Evolutionary conservation across 2,797 vertebrate genomes (phyloP), one percentile per base, ranked within the genome.

Genomic region (Pipistrellus nathusii): DNA sequence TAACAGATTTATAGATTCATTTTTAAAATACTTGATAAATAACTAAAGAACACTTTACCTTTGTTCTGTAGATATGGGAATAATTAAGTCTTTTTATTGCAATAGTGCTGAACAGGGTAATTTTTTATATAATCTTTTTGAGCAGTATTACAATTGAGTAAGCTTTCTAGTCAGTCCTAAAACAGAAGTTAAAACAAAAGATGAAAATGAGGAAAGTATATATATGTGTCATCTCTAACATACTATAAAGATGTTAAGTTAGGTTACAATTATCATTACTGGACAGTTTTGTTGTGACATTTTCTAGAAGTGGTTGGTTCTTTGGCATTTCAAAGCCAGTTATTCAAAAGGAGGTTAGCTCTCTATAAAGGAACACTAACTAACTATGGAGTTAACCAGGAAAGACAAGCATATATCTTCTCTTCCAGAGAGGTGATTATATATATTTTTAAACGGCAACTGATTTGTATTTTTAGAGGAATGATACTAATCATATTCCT

Each of bases 301-400:
- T 94, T 84, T 91, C 93, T 69, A 80, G 73, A 96, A 96, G 30
- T 6, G 15, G 0, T 87, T 55, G 27, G 11, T 77, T 93, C 83
- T 88, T 86, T 51, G 20, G 66, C 80, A 57, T 89, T 87, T 91
- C 44, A 7, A 96, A 89, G 32, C 8, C 35, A 30, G 0, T 64
- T 1, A 32, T 7, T n/a, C 86, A 76, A 80, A 73, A 38, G 77
- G 12, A 91, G 6, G 15, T 68, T 17, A 68, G 17, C 18, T 6
- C 73, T 88, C 48, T 35, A 30, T 44, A 73, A 85, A 95, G 25
- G 1, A 95, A 35, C 93, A 72, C 90, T 91, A 30, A 68, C 66
- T 84, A 94, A 91, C 75, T 94, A 35, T 23, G 35, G 4, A 82
- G 68, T 90, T 21, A 20, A 77, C 9, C 23, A 91, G 27, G 30